These are phyloP conservation scores for Ursus arctos DNA, from an alignment of 2,113 vertebrate species.

Conservation along the genomic window DNA sequence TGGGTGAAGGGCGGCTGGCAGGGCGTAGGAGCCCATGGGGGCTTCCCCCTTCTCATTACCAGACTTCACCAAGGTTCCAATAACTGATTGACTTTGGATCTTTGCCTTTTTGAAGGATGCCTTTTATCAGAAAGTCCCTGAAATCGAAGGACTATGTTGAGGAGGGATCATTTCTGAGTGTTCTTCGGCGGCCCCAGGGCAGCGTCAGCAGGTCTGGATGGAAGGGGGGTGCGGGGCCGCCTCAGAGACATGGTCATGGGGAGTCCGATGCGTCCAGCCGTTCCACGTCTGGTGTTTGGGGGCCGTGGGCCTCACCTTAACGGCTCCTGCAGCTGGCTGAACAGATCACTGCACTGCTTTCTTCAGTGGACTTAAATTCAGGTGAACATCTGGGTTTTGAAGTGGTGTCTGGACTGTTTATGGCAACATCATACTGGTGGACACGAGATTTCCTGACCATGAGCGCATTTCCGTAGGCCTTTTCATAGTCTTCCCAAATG, in stretches of 20 bases:
- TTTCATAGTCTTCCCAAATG: neutral
- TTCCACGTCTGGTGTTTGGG: neutral
- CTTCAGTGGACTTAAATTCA: neutral
- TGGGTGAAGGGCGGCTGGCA: neutral
- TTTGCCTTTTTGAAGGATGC: neutral
- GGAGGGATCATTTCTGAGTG: no score
- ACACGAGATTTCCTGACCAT: neutral
- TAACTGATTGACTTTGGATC: neutral
- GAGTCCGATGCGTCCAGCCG: fast-evolving
- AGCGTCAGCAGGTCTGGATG: neutral
- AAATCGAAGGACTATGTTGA: no score
- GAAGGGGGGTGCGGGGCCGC: neutral
- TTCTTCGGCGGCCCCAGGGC: neutral
- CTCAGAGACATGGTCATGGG: fast-evolving
- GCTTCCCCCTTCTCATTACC: neutral
- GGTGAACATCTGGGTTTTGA: neutral
- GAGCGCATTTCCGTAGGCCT: neutral
- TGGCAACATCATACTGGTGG: neutral
- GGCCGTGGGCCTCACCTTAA: fast-evolving
- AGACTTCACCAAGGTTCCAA: neutral
- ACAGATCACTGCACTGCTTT: neutral
- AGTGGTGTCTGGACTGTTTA: neutral
- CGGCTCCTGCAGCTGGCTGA: neutral
- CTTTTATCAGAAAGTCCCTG: neutral
- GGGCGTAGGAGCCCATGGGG: fast-evolving